Evolutionary conservation across 2,888 invertebrate species (phyloP).

Genomic region (Aquatica leii): DNA sequence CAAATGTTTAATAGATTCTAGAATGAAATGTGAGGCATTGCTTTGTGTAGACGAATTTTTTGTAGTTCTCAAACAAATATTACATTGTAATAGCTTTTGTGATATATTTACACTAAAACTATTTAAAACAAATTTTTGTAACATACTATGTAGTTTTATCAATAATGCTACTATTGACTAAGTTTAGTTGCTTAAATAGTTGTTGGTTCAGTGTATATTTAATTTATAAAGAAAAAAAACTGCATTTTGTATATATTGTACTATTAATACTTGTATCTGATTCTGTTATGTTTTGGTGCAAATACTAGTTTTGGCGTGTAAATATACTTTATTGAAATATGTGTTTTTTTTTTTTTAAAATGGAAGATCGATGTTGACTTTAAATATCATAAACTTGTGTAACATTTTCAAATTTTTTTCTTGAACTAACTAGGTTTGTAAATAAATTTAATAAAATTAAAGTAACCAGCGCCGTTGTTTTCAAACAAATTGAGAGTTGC

Average conservation of each 20-base stretch:
- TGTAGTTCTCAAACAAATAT: constrained; percentile 11
- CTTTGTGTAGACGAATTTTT: constrained; percentile 23
- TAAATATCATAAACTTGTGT: no score
- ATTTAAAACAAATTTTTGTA: constrained; percentile 28
- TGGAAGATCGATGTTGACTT: neutral
- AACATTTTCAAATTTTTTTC: no score
- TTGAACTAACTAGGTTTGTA: no score
- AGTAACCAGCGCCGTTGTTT: no score
- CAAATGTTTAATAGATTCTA: neutral
- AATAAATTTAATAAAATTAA: no score
- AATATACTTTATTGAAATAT: constrained; percentile 20
- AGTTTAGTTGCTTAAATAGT: constrained; percentile 19
- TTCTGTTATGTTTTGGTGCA: constrained; percentile 32
- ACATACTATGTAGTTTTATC: constrained; percentile 17
- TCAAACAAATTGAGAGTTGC: no score
- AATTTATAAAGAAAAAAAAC: constrained; percentile 2
- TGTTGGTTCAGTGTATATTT: constrained; percentile 13
- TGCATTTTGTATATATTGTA: constrained; percentile 22
- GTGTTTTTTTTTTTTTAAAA: constrained; percentile 7
- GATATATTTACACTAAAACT: constrained; percentile 33
- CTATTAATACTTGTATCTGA: constrained; percentile 23
- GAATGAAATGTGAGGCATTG: constrained; percentile 15
- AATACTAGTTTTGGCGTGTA: constrained; percentile 28
- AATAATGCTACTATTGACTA: constrained; percentile 16
- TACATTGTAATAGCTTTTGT: constrained; percentile 33